Conservation (phyloP, 92 coral and sea anemone species). For the Palythoa grandiflora region DNA sequence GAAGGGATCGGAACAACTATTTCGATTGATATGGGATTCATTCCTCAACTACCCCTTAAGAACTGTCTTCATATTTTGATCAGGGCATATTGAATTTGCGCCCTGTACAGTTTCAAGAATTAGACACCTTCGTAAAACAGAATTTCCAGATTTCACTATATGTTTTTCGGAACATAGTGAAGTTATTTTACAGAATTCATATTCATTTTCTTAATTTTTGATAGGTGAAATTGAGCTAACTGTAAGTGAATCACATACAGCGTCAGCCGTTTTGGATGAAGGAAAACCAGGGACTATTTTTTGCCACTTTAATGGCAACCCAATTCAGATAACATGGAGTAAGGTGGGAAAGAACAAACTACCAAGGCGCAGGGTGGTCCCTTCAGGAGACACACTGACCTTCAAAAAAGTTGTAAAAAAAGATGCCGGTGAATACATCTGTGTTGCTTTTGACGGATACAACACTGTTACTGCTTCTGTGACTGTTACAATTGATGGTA, state of each 20-base stretch:
- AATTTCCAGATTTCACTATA: no score
- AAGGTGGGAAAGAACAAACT: slow-evolving; percentile 61
- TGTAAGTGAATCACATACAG: slow-evolving; percentile 66
- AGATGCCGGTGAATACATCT: slow-evolving; percentile 79
- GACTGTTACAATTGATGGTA: slow-evolving; percentile 73
- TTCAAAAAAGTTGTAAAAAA: slow-evolving; percentile 55
- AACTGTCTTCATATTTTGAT: no score
- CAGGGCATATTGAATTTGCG: no score
- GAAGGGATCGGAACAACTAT: no score
- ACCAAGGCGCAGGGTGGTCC: slow-evolving; percentile 46
- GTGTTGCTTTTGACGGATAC: slow-evolving; percentile 73
- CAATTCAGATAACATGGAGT: slow-evolving; percentile 80
- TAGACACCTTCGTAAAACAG: no score
- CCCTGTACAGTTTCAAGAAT: no score
- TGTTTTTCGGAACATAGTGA: no score
- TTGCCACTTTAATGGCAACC: slow-evolving; percentile 75
- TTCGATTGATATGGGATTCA: no score
- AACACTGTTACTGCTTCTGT: slow-evolving; percentile 59
- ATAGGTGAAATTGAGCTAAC: slow-evolving; percentile 34
- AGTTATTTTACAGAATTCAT: not conserved
- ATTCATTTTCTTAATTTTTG: not conserved
- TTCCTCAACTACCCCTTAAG: no score
- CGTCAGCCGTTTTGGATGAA: slow-evolving; percentile 53
- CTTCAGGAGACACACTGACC: slow-evolving; percentile 58
- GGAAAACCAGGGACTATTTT: slow-evolving; percentile 70